These are phyloP conservation scores for Arremon aurantiirostris DNA, from an alignment of 2,797 vertebrate genomes.

Conservation along the genomic window DNA sequence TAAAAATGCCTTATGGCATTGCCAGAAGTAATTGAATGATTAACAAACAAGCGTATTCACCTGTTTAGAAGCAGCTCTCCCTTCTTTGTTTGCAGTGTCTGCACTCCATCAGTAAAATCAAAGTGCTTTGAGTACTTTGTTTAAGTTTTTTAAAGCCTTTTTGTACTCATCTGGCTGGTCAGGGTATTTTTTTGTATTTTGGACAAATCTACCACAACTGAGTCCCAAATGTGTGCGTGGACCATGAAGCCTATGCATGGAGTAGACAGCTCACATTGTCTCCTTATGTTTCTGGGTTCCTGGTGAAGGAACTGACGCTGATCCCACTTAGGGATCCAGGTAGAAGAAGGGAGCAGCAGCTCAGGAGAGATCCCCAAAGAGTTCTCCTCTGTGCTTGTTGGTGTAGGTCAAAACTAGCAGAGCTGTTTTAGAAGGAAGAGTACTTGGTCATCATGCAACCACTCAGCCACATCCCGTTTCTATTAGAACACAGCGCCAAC, in stretches of 20 bases:
- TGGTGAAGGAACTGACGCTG: not conserved
- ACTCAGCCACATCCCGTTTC: not conserved
- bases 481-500: not conserved
- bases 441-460: not conserved
- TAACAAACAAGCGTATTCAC: conserved; percentile 52
- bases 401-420: not conserved
- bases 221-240: fast-evolving
- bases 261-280: not conserved
- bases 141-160: not conserved
- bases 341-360: not conserved
- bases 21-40: conserved; percentile 8
- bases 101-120: not conserved
- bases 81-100: not conserved
- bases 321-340: fast-evolving
- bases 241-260: not conserved
- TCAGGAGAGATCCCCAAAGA: not conserved
- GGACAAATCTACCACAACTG: not conserved
- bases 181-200: not conserved
- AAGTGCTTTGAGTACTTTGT: not conserved
- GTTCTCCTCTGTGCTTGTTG: not conserved
- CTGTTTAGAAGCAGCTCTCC: not conserved
- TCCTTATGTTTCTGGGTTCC: not conserved
- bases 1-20: not conserved
- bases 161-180: not conserved
- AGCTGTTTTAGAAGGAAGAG: not conserved